Evolutionary conservation across 1,140 invertebrate species (phyloP), one percentile per base, ranked within the genome.

Genomic region (Pteromalus puparum): DNA sequence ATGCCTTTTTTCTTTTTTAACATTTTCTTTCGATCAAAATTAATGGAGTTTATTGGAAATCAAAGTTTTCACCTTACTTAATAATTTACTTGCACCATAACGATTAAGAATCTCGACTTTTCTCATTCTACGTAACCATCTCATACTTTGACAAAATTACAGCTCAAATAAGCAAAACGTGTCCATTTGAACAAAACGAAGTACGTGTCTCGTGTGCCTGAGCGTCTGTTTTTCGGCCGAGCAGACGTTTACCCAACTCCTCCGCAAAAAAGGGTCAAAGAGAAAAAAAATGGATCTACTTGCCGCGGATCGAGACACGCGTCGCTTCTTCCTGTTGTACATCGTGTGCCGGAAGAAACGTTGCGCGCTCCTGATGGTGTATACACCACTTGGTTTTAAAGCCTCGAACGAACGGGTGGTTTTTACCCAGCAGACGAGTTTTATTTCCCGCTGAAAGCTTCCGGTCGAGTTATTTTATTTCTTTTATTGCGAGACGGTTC

Each of bases 401-500:
- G 53, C 53, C 53, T n/a, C 53, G 21, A 61, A 18, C 21, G 53
- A 34, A 73, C 72, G 30, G 42, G 18, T 10, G 74, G 7, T 76
- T 76, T 76, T 76, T 26, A 76, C 30, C 42, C 9, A 13, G 26
- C 18, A n/a, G 38, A 24, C 42, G 18, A 46, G 30, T 46, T 76
- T 76, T 76, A 76, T 76, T 48, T 76, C 42, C 9, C 26, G n/a
- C n/a, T 76, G 21, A 76, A 76, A 76, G 74, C 42, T 48, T 76
- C 10, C 74, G 42, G n/a, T 48, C 30, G 42, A 76, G 24, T n/a
- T 28, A 30, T 76, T 46, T 46, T 76, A 28, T 76, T 46, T 76
- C 74, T 76, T 76, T 15, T 48, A 48, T 76, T 76, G 42, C 42
- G 42, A 73, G 72, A 73, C 34, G 34, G 18, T 73, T 42, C 24